These are phyloP conservation scores for Neopipo cinnamomea DNA, from an alignment of 2,113 vertebrate genomes.

Conservation along the genomic window DNA sequence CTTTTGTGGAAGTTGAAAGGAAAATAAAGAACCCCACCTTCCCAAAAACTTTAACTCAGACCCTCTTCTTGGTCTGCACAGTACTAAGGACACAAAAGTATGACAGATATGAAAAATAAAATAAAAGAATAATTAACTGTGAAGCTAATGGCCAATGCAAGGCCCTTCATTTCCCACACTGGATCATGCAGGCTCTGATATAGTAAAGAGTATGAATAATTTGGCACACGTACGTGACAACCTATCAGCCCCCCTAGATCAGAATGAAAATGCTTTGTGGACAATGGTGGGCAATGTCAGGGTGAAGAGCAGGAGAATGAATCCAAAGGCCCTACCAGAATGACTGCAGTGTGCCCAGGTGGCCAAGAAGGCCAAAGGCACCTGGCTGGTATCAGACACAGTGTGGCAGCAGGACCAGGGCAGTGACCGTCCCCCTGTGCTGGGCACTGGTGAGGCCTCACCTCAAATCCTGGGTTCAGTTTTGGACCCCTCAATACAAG, in stretches of 20 bases:
- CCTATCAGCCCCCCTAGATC: not conserved
- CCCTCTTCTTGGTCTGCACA: not conserved
- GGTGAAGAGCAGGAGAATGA: not conserved
- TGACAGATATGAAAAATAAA: not conserved
- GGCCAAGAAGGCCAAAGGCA: not conserved
- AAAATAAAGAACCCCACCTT: not conserved
- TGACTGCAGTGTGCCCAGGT: not conserved
- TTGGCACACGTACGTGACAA: not conserved
- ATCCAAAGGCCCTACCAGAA: not conserved
- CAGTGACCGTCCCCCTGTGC: not conserved
- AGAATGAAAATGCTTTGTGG: not conserved
- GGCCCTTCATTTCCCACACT: not conserved
- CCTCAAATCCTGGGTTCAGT: no score
- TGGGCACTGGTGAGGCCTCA: not conserved
- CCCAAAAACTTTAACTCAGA: not conserved
- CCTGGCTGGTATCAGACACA: not conserved
- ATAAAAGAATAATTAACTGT: not conserved
- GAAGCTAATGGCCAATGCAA: not conserved
- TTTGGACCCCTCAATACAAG: accelerated
- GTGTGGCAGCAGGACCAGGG: not conserved
- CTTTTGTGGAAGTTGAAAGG: not conserved
- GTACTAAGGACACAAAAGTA: not conserved
- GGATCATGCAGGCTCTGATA: not conserved
- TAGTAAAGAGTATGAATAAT: not conserved
- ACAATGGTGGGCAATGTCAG: not conserved